Percentiles rank a stretch among this genome's conserved stretches.
These are phyloP conservation scores for Ericerus pela DNA, from an alignment of 1,140 invertebrate species.

Conservation along the genomic window DNA sequence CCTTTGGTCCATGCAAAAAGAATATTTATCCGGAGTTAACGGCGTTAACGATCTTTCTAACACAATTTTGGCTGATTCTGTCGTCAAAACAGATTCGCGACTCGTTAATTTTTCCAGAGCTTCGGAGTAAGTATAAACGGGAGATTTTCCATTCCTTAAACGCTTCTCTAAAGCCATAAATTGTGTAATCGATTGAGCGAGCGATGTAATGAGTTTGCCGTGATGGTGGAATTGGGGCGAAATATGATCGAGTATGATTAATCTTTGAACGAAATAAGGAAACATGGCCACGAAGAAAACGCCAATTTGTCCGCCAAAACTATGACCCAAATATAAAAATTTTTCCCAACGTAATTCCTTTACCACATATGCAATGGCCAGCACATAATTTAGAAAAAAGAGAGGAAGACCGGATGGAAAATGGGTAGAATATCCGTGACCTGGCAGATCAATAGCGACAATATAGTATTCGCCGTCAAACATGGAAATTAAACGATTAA, in stretches of 20 bases:
- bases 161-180: slow-evolving; percentile 14
- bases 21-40: slow-evolving; percentile 25
- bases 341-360: slow-evolving; percentile 40
- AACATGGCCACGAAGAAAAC: slow-evolving; percentile 33
- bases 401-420: slow-evolving; percentile 37
- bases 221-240: slow-evolving; percentile 26
- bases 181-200: slow-evolving; percentile 26
- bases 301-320: slow-evolving; percentile 38
- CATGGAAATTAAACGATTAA: slow-evolving; percentile 42
- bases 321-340: slow-evolving; percentile 41
- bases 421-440: slow-evolving; percentile 49
- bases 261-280: slow-evolving; percentile 35
- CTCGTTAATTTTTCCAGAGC: slow-evolving; percentile 32
- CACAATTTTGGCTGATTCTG: slow-evolving; percentile 34
- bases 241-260: slow-evolving; percentile 38
- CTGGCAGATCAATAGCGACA: slow-evolving; percentile 49
- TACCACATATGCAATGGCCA: slow-evolving; percentile 36
- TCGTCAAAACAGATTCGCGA: slow-evolving; percentile 26
- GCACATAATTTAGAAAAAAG: slow-evolving; percentile 33
- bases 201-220: slow-evolving; percentile 24
- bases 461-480: slow-evolving; percentile 42
- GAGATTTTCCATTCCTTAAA: slow-evolving; percentile 24
- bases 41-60: slow-evolving; percentile 33
- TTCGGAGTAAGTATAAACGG: slow-evolving; percentile 36
- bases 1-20: slow-evolving; percentile 30